phyloP scores from a whole-genome alignment of 2,113 vertebrate genomes.

The Myocastor coypus region DNA sequence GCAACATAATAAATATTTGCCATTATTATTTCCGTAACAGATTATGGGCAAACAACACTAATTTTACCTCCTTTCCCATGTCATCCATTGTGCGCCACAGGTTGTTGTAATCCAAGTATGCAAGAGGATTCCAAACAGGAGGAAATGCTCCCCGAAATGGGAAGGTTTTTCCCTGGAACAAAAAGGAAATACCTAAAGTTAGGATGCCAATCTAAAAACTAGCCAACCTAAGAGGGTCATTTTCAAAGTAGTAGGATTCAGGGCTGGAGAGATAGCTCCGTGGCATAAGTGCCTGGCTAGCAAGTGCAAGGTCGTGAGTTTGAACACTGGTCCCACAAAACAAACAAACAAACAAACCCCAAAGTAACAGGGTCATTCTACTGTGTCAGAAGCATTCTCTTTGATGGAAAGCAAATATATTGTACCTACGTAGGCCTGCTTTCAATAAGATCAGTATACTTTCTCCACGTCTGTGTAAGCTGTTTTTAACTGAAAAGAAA shows the following conservation, averaged over 20 bases:
- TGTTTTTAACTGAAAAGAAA: neutral
- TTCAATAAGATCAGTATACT: constrained; percentile 40
- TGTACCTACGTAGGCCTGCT: neutral
- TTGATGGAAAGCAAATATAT: neutral
- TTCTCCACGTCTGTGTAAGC: neutral
- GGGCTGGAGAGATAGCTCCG: too few relatives aligned
- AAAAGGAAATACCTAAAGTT: constrained; percentile 33
- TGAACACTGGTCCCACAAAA: too few relatives aligned
- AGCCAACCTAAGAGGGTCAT: constrained; percentile 13
- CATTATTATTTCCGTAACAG: constrained; percentile 24
- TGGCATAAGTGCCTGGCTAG: too few relatives aligned
- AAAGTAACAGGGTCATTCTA: constrained; percentile 37
- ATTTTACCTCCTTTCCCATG: constrained; percentile 89
- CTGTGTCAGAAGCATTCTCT: constrained; percentile 3
- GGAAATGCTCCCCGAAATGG: constrained; percentile 82
- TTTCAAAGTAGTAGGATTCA: constrained; percentile 58
- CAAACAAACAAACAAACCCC: too few relatives aligned
- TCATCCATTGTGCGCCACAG: constrained; percentile 90
- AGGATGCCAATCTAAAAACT: constrained; percentile 43
- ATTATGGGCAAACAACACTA: constrained; percentile 7
- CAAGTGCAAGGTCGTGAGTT: too few relatives aligned
- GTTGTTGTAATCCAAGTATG: constrained; percentile 90
- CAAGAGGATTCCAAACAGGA: constrained; percentile 88
- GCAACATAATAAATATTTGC: constrained; percentile 7
- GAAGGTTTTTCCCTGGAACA: constrained; percentile 86